A percentile compares a stretch with the other conserved stretches of the same genome.
These are phyloP conservation scores for Myiozetetes cayanensis DNA, from an alignment of 2,113 vertebrate species.

Conservation along the genomic window DNA sequence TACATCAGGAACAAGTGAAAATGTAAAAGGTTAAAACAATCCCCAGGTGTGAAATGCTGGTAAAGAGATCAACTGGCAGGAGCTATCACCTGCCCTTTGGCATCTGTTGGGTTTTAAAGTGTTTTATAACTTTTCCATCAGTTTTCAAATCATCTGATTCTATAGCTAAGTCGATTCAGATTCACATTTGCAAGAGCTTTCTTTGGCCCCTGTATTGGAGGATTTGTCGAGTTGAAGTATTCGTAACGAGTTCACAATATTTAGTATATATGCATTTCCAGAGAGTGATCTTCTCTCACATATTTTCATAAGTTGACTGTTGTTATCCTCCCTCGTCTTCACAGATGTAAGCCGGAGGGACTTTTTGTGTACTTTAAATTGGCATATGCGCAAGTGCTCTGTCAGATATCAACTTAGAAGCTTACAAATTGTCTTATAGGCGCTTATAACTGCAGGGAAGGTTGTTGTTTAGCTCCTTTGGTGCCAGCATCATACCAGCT, in stretches of 20 bases:
- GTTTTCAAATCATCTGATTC: neutral
- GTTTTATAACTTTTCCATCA: neutral
- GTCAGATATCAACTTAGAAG: neutral
- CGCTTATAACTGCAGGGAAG: neutral
- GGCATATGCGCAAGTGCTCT: neutral
- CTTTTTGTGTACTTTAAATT: neutral
- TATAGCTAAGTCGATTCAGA: neutral
- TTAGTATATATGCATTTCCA: neutral
- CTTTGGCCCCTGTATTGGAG: neutral
- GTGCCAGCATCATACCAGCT: neutral
- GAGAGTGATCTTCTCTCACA: neutral
- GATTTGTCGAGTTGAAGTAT: neutral
- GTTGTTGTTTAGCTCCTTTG: neutral
- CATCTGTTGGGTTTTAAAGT: neutral
- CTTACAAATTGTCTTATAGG: neutral
- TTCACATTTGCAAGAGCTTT: neutral
- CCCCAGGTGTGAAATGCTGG: neutral
- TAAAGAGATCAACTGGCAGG: neutral
- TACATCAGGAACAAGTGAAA: neutral
- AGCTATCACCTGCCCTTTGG: neutral
- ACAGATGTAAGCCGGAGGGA: slow-evolving; percentile 16
- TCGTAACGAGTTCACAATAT: neutral
- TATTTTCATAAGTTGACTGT: neutral
- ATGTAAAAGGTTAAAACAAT: neutral
- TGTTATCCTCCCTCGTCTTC: neutral